Evolutionary conservation across 2,888 invertebrate species (phyloP).

Genomic region (Nycteola revayana): DNA sequence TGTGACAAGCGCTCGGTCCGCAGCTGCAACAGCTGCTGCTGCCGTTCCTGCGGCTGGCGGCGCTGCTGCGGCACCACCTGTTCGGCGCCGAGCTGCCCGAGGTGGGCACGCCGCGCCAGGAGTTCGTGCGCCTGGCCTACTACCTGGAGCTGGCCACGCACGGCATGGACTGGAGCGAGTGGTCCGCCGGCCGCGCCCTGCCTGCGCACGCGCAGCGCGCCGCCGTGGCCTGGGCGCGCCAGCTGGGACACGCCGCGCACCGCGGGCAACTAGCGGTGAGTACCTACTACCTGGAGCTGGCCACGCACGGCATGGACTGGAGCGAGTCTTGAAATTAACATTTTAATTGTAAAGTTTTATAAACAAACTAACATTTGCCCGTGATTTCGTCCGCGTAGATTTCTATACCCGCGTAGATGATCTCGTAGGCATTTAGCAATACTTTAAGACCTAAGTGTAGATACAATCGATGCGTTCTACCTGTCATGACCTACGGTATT

Average conservation of each 20-base stretch:
- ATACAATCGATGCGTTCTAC: no score
- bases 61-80: conserved; percentile 91
- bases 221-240: conserved; percentile 52
- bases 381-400: no score
- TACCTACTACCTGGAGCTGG: conserved; percentile 86
- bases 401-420: no score
- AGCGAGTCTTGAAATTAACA: no score
- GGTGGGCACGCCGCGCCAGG: conserved; percentile 83
- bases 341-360: no score
- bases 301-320: conserved; percentile 23
- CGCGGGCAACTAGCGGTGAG: conserved; percentile 63
- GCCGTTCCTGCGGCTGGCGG: conserved; percentile 92
- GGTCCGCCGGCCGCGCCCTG: conserved; percentile 43
- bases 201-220: conserved; percentile 26
- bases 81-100: conserved; percentile 89
- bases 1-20: no score
- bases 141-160: conserved; percentile 85
- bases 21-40: conserved; percentile 90
- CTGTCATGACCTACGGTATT: no score
- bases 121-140: conserved; percentile 89
- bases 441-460: no score
- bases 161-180: conserved; percentile 47
- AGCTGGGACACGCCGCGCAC: conserved; percentile 52
- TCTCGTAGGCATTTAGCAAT: no score
- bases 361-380: no score